Conservation (phyloP, 1,140 invertebrate species). For the Aradophagus sp. region DNA sequence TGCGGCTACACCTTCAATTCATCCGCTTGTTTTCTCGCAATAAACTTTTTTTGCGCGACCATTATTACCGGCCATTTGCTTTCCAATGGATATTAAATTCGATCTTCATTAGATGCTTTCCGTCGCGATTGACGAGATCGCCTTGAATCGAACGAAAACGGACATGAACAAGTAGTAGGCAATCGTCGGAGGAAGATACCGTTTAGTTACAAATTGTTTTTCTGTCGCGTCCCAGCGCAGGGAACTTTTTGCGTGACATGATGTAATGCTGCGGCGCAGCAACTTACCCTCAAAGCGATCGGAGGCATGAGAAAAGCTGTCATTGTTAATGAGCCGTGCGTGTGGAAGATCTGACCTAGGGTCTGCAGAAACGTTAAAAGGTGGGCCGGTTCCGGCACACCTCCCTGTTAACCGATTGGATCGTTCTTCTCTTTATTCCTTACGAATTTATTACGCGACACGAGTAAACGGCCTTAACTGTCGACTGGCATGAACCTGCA, state of each 20-base stretch:
- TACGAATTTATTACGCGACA: conserved; percentile 71
- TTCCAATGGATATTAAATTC: too few species aligned
- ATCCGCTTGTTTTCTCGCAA: too few species aligned
- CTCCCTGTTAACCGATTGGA: conserved; percentile 72
- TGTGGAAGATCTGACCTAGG: conserved; percentile 63
- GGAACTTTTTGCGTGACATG: conserved; percentile 46
- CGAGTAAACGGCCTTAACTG: conserved; percentile 69
- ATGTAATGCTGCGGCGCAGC: conserved; percentile 40
- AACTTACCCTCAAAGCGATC: conserved; percentile 49
- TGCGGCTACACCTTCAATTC: conserved; percentile 66
- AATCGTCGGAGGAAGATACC: conserved; percentile 22
- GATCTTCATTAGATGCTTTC: too few species aligned
- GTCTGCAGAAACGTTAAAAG: conserved; percentile 71
- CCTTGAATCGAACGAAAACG: too few species aligned
- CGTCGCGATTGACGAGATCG: too few species aligned
- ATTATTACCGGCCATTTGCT: too few species aligned
- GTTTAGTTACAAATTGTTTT: conserved; percentile 46
- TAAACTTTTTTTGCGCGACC: too few species aligned
- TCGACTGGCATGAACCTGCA: conserved; percentile 72
- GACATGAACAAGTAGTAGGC: too few species aligned
- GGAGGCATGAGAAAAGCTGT: conserved; percentile 59
- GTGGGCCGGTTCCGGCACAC: conserved; percentile 74
- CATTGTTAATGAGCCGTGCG: conserved; percentile 66
- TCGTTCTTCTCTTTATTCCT: conserved; percentile 58
- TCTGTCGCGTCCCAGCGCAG: conserved; percentile 15